Base-by-base conservation (phyloP, 2,888 invertebrate species). In the Drosophila vallismaia region DNA sequence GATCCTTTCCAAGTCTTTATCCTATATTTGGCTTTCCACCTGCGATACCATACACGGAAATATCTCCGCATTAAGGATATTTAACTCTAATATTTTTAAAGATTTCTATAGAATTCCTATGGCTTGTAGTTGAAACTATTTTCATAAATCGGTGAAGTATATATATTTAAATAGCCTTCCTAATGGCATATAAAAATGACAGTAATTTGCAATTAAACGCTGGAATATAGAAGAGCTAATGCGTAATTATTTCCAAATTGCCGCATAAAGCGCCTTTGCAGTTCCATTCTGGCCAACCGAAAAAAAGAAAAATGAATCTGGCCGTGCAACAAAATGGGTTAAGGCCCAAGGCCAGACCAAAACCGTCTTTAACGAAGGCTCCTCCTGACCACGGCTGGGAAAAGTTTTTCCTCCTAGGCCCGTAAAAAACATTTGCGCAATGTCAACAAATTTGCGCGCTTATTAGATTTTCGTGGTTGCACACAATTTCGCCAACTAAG, bases 401-500 rank as follows among this genome's bases (percentile, higher is more conserved):
- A 42, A 71, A 69, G 74, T 70, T 75, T 60, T 59, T 68, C 57
- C 64, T 66, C 54, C 59, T 81, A 68, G 80, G 78, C 60, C 80
- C 77, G 81, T 86, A 84, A 84, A 84, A 84, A 84, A 84, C 86
- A 86, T 86, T 85, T 85, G 84, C 84, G 87, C 87, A 82, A 86
- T 85, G 84, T 85, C 84, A 85, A 85, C 87, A 85, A 85, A 85
- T 85, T 85, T 85, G 84, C 82, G 82, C 85, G 84, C 84, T 86
- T 85, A 85, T 85, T 85, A 85, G 84, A 85, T 85, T 85, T 85
- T 85, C 87, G 87, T 85, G 84, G 84, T 80, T 80, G 85, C 87
- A 85, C 84, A 85, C 87, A 86, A 85, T 86, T 86, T 85, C 84
- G 87, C 84, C 84, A 86, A 85, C 87, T 82, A 85, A 80, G 87